These are phyloP conservation scores for Gobiocypris rarus DNA, from an alignment of 2,113 vertebrate genomes.

Conservation along the genomic window DNA sequence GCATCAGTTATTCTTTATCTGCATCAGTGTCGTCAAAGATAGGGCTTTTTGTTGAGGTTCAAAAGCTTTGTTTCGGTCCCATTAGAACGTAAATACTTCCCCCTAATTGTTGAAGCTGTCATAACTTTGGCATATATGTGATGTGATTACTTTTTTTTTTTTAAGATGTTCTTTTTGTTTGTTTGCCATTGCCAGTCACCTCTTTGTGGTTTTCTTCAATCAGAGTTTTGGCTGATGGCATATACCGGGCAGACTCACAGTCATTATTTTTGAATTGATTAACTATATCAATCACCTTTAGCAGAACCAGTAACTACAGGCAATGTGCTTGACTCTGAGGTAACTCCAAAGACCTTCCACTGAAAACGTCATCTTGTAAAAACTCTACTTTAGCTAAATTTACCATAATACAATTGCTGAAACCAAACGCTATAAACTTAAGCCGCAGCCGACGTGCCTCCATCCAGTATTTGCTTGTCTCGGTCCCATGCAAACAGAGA, in stretches of 20 bases:
- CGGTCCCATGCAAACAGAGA: slow-evolving; percentile 25
- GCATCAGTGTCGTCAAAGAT: not conserved
- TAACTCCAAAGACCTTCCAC: not conserved
- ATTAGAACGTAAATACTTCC: not conserved
- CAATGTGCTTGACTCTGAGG: not conserved
- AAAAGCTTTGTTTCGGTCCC: not conserved
- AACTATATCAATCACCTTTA: not conserved
- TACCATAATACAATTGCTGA: not conserved
- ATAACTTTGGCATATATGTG: not conserved
- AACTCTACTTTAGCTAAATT: not conserved
- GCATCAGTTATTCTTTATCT: not conserved
- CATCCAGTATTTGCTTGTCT: not conserved
- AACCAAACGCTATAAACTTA: not conserved
- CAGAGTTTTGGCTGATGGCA: not conserved
- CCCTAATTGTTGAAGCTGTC: not conserved
- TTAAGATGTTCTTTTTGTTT: too few species aligned
- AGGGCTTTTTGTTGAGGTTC: not conserved
- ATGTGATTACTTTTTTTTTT: not conserved
- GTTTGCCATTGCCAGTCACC: not conserved
- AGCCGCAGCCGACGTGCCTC: not conserved
- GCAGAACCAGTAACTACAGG: not conserved
- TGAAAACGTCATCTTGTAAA: not conserved
- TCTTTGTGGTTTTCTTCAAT: not conserved
- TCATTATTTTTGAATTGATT: not conserved
- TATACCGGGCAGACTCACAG: not conserved